A percentile compares a stretch with the other conserved stretches of the same genome.
Evolutionary conservation across 1,140 invertebrate species (phyloP).

Genomic region (Brachionus asplanchnoidis): DNA sequence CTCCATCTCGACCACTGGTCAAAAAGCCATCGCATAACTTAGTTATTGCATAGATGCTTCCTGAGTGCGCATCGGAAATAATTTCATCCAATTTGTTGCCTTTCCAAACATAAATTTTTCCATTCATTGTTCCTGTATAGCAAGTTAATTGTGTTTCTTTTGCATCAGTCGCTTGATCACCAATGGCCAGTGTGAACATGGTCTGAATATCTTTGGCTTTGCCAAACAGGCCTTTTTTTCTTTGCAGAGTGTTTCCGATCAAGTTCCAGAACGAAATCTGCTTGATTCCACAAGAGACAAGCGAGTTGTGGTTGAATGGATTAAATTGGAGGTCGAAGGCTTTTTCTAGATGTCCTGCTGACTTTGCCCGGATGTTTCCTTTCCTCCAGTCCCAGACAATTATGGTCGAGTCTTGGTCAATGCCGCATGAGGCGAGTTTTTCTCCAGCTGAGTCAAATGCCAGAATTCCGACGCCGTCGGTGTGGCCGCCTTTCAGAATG

Average conservation of each 20-base stretch:
- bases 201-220: slow-evolving; percentile 57
- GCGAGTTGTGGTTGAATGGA: slow-evolving; percentile 48
- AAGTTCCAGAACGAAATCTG: slow-evolving; percentile 58
- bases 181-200: slow-evolving; percentile 53
- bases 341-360: slow-evolving; percentile 44
- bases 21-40: slow-evolving; percentile 51
- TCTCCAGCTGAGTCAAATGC: slow-evolving; percentile 53
- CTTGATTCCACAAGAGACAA: slow-evolving; percentile 57
- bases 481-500: slow-evolving; percentile 54
- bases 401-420: slow-evolving; percentile 53
- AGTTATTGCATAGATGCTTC: slow-evolving; percentile 52
- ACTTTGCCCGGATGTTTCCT: slow-evolving; percentile 54
- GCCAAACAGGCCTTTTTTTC: slow-evolving; percentile 56
- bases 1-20: slow-evolving; percentile 55
- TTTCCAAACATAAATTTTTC: slow-evolving; percentile 56
- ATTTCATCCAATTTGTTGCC: slow-evolving; percentile 49
- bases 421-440: slow-evolving; percentile 52
- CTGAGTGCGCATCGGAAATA: slow-evolving; percentile 51
- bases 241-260: slow-evolving; percentile 55
- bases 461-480: slow-evolving; percentile 51
- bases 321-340: slow-evolving; percentile 57
- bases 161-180: slow-evolving; percentile 44
- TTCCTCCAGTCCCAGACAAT: slow-evolving; percentile 57
- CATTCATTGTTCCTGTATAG: slow-evolving; percentile 54
- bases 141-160: not conserved